A percentile compares a stretch with the other conserved stretches of the same genome.
phyloP scores from a whole-genome alignment of 1,140 invertebrate genomes.

The Vollenhovia emeryi region DNA sequence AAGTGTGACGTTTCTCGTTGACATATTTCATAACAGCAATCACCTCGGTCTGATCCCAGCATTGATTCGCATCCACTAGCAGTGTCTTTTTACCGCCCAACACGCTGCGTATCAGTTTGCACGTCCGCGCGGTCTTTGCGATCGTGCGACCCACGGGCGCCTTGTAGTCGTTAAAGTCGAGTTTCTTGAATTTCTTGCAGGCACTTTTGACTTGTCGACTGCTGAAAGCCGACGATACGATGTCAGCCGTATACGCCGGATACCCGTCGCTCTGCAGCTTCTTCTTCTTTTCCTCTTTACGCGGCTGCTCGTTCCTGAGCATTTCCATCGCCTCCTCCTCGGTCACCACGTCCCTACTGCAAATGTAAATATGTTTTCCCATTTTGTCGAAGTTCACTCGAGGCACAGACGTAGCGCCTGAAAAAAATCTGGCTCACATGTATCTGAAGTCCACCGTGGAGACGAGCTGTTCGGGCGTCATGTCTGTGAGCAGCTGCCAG shows the following conservation, averaged over 20 bases:
- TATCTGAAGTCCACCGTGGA: constrained; percentile 95
- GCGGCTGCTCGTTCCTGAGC: constrained; percentile 87
- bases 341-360: constrained; percentile 92
- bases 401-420: not conserved
- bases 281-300: constrained; percentile 87
- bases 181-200: constrained; percentile 90
- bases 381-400: not conserved
- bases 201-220: constrained; percentile 89
- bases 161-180: constrained; percentile 94
- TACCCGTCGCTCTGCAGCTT: constrained; percentile 88
- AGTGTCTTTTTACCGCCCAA: constrained; percentile 89
- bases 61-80: constrained; percentile 97
- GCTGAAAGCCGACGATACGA: constrained; percentile 92
- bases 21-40: constrained; percentile 93
- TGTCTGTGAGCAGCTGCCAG: constrained; percentile 93
- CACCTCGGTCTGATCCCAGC: not conserved
- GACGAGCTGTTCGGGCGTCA: constrained; percentile 93
- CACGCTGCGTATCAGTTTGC: constrained; percentile 89
- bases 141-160: constrained; percentile 92
- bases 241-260: constrained; percentile 92
- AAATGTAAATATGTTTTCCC: constrained; percentile 61
- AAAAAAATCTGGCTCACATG: constrained; percentile 86
- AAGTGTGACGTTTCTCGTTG: constrained; percentile 89
- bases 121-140: constrained; percentile 84
- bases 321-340: constrained; percentile 93